These are phyloP conservation scores for Rhynchomys soricoides DNA, from an alignment of 2,113 vertebrate species.

Conservation along the genomic window DNA sequence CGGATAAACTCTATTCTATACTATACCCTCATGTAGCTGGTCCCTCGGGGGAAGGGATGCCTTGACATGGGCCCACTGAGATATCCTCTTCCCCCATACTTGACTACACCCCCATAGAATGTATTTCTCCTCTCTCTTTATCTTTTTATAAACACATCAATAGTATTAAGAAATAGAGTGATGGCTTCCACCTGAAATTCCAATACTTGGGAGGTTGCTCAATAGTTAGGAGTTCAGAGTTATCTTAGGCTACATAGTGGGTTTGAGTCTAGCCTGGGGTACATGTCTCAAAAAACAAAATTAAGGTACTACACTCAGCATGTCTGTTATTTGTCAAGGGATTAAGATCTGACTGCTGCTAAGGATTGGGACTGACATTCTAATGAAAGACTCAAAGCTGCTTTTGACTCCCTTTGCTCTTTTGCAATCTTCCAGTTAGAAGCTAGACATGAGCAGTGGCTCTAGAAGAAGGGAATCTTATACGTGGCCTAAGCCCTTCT, in stretches of 20 bases:
- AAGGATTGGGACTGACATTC: not conserved
- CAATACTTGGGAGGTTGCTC: not conserved
- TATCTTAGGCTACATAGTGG: not conserved
- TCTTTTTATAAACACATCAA: too few species aligned
- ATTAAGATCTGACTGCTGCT: not conserved
- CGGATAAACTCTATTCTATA: too few species aligned
- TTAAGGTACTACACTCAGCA: not conserved
- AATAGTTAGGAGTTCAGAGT: not conserved
- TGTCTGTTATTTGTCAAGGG: not conserved
- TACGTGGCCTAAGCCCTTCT: not conserved
- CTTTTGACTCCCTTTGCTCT: not conserved
- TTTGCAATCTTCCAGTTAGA: too few species aligned
- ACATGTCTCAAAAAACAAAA: not conserved
- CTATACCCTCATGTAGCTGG: too few species aligned
- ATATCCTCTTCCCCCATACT: too few species aligned
- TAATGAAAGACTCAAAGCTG: not conserved
- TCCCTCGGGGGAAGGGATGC: too few species aligned
- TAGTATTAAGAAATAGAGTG: not conserved
- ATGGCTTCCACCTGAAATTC: not conserved
- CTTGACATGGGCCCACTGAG: too few species aligned
- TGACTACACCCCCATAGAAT: too few species aligned
- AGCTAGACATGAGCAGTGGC: not conserved
- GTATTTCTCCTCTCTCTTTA: too few species aligned
- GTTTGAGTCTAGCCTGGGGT: not conserved
- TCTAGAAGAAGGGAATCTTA: not conserved